Evolutionary conservation across 2,113 vertebrate genomes (phyloP).

Genomic region (Antechinus flavipes): DNA sequence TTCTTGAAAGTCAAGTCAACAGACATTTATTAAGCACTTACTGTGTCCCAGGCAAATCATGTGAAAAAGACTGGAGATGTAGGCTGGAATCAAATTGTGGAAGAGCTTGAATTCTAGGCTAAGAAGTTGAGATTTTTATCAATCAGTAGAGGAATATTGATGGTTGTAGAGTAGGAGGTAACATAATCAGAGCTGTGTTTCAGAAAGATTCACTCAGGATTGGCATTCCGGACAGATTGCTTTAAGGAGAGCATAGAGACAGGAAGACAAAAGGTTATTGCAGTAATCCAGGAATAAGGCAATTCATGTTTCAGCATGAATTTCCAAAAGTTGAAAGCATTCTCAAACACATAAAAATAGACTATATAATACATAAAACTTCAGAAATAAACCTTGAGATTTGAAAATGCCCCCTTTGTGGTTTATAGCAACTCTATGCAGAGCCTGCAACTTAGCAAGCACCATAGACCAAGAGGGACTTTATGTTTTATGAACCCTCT

Average conservation of each 20-base stretch:
- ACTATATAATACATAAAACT: conserved; percentile 42
- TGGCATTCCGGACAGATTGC: not conserved
- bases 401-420: conserved; percentile 40
- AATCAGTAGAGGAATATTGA: not conserved
- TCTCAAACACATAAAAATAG: conserved; percentile 30
- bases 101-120: not conserved
- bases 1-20: not conserved
- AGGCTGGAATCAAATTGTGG: not conserved
- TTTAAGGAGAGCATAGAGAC: not conserved
- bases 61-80: not conserved
- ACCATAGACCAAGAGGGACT: conserved; percentile 20
- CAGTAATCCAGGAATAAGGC: not conserved
- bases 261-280: conserved; percentile 7
- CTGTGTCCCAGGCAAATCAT: not conserved
- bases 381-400: conserved; percentile 43
- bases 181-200: not conserved
- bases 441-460: not conserved
- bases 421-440: not conserved
- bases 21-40: conserved; percentile 7
- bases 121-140: not conserved
- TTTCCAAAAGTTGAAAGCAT: conserved; percentile 53
- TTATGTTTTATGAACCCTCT: conserved; percentile 12
- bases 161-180: not conserved
- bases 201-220: not conserved
- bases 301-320: not conserved